These are phyloP conservation scores for Agrotis exclamationis DNA, from an alignment of 2,888 invertebrate species.

Conservation along the genomic window DNA sequence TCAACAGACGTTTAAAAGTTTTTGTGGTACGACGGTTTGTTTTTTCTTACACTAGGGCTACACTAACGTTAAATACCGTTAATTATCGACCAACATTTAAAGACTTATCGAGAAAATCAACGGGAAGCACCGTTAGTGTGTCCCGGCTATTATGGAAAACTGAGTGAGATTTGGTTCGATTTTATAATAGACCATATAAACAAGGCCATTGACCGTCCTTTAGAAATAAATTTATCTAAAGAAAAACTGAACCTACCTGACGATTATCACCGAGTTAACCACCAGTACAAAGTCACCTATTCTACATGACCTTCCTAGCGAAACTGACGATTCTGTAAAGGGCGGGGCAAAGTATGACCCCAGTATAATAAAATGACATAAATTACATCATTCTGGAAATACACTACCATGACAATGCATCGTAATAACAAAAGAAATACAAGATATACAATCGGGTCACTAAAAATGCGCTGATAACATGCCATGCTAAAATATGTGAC, in stretches of 20 bases:
- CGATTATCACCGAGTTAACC: neutral
- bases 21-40: no score
- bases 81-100: no score
- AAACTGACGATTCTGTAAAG: constrained; percentile 34
- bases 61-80: no score
- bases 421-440: constrained; percentile 15
- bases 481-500: neutral
- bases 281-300: constrained; percentile 20
- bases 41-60: no score
- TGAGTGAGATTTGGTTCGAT: no score
- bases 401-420: constrained; percentile 20
- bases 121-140: no score
- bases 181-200: no score
- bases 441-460: neutral
- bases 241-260: constrained; percentile 7
- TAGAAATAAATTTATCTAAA: no score
- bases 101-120: no score
- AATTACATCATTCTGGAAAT: constrained; percentile 15
- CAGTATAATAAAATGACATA: neutral
- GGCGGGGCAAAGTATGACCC: constrained; percentile 8
- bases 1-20: no score
- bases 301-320: constrained; percentile 12
- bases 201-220: no score
- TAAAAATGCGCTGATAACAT: constrained; percentile 13
- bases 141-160: no score